A percentile compares a stretch with the other conserved stretches of the same genome.
Evolutionary conservation across 2,888 invertebrate species (phyloP).

Genomic region (Uloborus plumipes): DNA sequence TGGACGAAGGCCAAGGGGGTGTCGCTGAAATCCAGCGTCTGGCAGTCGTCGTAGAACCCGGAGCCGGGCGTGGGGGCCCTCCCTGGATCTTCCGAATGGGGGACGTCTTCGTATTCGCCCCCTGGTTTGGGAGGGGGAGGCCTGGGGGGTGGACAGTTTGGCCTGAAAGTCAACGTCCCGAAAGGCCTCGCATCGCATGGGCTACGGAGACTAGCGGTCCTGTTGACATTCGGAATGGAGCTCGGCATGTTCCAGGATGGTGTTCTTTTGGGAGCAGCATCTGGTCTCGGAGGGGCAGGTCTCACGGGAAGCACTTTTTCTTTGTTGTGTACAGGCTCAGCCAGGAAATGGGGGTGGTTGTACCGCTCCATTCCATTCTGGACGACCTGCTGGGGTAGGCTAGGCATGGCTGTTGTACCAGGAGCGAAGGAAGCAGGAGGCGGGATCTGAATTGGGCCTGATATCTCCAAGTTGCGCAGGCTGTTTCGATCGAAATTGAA

Average conservation of each 20-base stretch:
- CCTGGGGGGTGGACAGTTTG: constrained; percentile 74
- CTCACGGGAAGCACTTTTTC: constrained; percentile 53
- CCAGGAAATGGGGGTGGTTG: constrained; percentile 61
- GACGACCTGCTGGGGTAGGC: background rate
- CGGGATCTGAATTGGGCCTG: constrained; percentile 82
- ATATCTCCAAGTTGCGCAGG: constrained; percentile 77
- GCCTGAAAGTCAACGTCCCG: constrained; percentile 85
- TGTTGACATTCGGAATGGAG: constrained; percentile 13
- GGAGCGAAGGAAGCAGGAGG: constrained; percentile 14
- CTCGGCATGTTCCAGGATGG: constrained; percentile 37
- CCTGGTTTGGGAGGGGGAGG: constrained; percentile 69
- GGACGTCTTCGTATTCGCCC: constrained; percentile 23
- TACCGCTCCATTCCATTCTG: constrained; percentile 33
- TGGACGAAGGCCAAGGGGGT: constrained; percentile 56
- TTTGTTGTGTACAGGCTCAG: constrained; percentile 7
- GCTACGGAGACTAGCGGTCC: constrained; percentile 42
- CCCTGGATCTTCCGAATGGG: constrained; percentile 22
- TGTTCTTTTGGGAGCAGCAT: constrained; percentile 33
- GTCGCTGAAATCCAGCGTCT: constrained; percentile 56
- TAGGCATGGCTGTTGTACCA: background rate
- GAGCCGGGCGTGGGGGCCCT: constrained; percentile 42
- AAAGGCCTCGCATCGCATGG: constrained; percentile 76
- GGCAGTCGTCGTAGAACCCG: constrained; percentile 48
- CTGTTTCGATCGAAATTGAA: constrained; percentile 63
- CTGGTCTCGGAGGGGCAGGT: constrained; percentile 64